These are phyloP conservation scores for Sepioteuthis lessoniana DNA, from an alignment of 2,888 invertebrate species.

Conservation along the genomic window DNA sequence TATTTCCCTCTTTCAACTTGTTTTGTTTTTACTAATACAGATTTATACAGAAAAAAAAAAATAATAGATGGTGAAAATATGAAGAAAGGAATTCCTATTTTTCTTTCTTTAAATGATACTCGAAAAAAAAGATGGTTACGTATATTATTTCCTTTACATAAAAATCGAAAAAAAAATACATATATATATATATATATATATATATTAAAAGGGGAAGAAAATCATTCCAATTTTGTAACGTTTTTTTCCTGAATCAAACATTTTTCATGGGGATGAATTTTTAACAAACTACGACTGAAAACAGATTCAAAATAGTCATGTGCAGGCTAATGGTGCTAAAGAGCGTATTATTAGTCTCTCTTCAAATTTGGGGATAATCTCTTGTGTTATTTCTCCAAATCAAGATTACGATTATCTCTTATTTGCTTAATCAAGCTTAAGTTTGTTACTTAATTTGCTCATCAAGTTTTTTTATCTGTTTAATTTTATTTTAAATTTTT, in stretches of 20 bases:
- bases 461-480: too few relatives aligned
- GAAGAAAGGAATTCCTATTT: not conserved
- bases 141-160: not conserved
- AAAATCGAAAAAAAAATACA: not conserved
- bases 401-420: not conserved
- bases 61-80: not conserved
- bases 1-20: not conserved
- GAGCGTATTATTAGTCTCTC: not conserved
- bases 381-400: not conserved
- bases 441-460: too few relatives aligned
- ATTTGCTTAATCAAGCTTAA: not conserved
- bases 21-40: not conserved
- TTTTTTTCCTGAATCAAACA: not conserved
- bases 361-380: not conserved
- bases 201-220: not conserved
- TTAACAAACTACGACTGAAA: not conserved
- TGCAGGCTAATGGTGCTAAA: not conserved
- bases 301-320: not conserved
- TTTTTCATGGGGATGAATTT: slow-evolving; percentile 15
- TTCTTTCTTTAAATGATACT: not conserved
- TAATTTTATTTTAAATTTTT: too few relatives aligned
- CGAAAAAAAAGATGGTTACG: not conserved
- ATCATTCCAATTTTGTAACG: slow-evolving; percentile 15
- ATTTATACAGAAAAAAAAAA: not conserved
- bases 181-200: too few relatives aligned